These are phyloP conservation scores for Natrix natrix DNA, from an alignment of 2,797 vertebrate species.

Conservation along the genomic window DNA sequence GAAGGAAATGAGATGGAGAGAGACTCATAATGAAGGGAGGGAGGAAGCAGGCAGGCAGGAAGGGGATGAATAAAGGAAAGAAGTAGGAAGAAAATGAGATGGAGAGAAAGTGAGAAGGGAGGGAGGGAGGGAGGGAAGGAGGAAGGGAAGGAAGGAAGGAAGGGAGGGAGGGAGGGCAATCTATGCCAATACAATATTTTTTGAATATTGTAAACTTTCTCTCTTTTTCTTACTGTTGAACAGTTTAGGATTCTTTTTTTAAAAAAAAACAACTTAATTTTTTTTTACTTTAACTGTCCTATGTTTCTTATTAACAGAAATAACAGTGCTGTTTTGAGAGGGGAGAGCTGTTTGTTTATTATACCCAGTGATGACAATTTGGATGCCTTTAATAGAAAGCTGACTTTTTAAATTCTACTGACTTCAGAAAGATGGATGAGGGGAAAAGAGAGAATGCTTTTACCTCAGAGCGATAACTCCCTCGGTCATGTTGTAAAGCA, in stretches of 20 bases:
- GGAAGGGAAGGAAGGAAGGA: too few species aligned
- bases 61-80: too few species aligned
- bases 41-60: too few species aligned
- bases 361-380: constrained; percentile 79
- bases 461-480: constrained; percentile 76
- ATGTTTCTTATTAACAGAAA: constrained; percentile 74
- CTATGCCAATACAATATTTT: constrained; percentile 36
- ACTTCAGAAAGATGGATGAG: constrained; percentile 75
- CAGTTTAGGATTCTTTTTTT: constrained; percentile 60
- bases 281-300: constrained; percentile 65
- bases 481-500: constrained; percentile 76
- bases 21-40: too few species aligned
- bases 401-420: constrained; percentile 86
- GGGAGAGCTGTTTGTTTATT: constrained; percentile 71
- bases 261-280: constrained; percentile 28
- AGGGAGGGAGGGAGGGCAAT: constrained; percentile 7
- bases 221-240: constrained; percentile 64
- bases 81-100: too few species aligned
- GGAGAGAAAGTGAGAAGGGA: too few species aligned
- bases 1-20: constrained; percentile 13
- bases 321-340: constrained; percentile 56
- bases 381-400: constrained; percentile 87
- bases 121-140: too few species aligned
- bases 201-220: constrained; percentile 59
- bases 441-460: constrained; percentile 75